Evolutionary conservation across 1,140 invertebrate species (phyloP).

Genomic region (Drosophila seguyi): DNA sequence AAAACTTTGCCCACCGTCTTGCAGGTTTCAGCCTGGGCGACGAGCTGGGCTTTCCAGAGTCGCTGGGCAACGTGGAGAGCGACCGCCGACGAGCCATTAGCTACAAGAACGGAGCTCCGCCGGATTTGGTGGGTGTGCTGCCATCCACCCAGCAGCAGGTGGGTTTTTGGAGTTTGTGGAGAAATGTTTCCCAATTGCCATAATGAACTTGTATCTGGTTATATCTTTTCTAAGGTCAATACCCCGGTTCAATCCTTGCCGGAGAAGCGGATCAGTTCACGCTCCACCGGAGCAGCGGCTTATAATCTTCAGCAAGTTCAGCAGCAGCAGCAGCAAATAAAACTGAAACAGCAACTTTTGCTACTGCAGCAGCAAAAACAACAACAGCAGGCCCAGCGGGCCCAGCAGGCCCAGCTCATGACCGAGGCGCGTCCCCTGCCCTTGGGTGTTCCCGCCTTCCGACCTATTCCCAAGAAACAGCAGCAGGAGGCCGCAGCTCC

Average conservation of each 20-base stretch:
- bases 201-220: neutral
- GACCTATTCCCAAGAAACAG: conserved; percentile 89
- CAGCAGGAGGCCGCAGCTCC: conserved; percentile 21
- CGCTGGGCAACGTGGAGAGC: conserved; percentile 90
- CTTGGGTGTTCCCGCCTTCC: conserved; percentile 90
- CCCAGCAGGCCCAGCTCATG: conserved; percentile 68
- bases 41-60: conserved; percentile 92
- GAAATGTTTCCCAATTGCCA: neutral
- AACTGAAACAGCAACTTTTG: conserved; percentile 38
- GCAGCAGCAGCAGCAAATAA: conserved; percentile 34
- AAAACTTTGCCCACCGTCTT: conserved; percentile 13
- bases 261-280: conserved; percentile 70
- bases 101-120: conserved; percentile 86
- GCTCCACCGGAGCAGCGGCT: conserved; percentile 60
- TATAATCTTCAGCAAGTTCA: conserved; percentile 62
- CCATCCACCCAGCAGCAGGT: conserved; percentile 70
- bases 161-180: conserved; percentile 2
- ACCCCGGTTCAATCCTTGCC: conserved; percentile 49
- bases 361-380: conserved; percentile 27
- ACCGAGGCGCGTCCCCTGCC: conserved; percentile 86
- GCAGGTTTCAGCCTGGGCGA: conserved; percentile 93
- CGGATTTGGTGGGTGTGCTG: conserved; percentile 69
- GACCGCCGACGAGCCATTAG: conserved; percentile 89
- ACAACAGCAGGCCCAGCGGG: conserved; percentile 19
- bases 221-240: conserved; percentile 12